Conservation (phyloP, 2,888 invertebrate genomes). For the Opisthograptis luteolata region DNA sequence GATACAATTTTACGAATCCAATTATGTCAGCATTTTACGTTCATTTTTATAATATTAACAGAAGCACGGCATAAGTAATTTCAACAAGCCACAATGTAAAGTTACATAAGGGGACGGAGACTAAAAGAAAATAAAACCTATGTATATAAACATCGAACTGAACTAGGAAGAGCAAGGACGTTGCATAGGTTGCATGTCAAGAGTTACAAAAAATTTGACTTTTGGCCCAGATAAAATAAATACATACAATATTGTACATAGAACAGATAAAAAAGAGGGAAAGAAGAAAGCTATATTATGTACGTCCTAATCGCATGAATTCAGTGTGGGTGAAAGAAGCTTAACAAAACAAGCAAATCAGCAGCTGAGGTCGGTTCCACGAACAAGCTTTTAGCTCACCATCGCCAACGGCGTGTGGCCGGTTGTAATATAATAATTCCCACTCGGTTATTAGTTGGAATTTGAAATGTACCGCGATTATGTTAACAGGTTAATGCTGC, state of each 20-base stretch:
- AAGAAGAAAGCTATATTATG: too few species aligned
- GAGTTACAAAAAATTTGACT: too few species aligned
- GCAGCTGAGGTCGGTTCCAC: constrained; percentile 40
- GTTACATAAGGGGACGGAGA: not conserved
- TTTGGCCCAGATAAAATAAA: too few species aligned
- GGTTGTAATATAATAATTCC: too few species aligned
- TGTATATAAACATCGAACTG: not conserved
- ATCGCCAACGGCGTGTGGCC: constrained; percentile 14
- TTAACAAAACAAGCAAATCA: constrained; percentile 44
- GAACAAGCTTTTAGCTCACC: constrained; percentile 50
- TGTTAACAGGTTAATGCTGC: constrained; percentile 6
- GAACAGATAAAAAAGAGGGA: too few species aligned
- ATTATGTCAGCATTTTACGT: constrained; percentile 19
- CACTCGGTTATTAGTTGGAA: constrained; percentile 30
- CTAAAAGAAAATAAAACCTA: too few species aligned
- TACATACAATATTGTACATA: too few species aligned
- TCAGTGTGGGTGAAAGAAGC: constrained; percentile 8
- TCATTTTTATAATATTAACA: constrained; percentile 15
- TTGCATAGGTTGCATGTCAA: too few species aligned
- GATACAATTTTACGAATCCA: constrained; percentile 37
- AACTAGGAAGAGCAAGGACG: too few species aligned
- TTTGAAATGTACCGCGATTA: constrained; percentile 24
- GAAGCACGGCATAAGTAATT: constrained; percentile 10
- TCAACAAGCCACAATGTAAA: constrained; percentile 11
- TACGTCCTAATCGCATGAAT: too few species aligned